Conservation (phyloP, 2,888 invertebrate genomes). For the Stictocephala bisonia region DNA sequence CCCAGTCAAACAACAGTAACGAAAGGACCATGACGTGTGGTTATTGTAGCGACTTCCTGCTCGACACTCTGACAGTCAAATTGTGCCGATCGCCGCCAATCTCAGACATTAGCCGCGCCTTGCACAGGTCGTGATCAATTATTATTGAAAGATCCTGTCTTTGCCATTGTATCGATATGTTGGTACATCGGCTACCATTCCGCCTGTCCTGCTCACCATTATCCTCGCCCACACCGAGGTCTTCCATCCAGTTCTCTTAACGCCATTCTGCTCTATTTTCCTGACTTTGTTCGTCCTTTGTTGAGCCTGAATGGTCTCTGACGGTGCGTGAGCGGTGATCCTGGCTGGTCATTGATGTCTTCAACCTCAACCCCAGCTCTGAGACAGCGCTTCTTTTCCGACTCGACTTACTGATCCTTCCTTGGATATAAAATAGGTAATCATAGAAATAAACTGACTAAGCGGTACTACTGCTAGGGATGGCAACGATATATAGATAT, state of each 20-base stretch:
- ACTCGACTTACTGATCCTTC: not conserved
- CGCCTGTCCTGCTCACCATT: not conserved
- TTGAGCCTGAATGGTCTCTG: constrained; percentile 2
- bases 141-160: constrained; percentile 32
- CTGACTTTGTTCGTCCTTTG: constrained; percentile 23
- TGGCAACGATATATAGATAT: too few relatives aligned
- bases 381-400: not conserved
- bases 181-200: constrained; percentile 22
- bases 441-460: too few relatives aligned
- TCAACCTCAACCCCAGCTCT: not conserved
- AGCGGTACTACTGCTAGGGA: too few relatives aligned
- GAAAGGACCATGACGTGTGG: too few relatives aligned
- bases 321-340: constrained; percentile 31
- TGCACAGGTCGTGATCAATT: constrained; percentile 37
- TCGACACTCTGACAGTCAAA: constrained; percentile 29
- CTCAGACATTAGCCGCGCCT: constrained; percentile 2
- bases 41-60: constrained; percentile 23
- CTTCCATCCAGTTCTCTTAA: constrained; percentile 6
- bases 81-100: constrained; percentile 34
- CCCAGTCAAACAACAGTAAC: too few relatives aligned
- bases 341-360: not conserved
- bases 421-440: too few relatives aligned
- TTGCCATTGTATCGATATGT: constrained; percentile 30
- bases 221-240: not conserved
- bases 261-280: constrained; percentile 13